Conservation (phyloP, 2,888 invertebrate species). For the Phengaris alcon region DNA sequence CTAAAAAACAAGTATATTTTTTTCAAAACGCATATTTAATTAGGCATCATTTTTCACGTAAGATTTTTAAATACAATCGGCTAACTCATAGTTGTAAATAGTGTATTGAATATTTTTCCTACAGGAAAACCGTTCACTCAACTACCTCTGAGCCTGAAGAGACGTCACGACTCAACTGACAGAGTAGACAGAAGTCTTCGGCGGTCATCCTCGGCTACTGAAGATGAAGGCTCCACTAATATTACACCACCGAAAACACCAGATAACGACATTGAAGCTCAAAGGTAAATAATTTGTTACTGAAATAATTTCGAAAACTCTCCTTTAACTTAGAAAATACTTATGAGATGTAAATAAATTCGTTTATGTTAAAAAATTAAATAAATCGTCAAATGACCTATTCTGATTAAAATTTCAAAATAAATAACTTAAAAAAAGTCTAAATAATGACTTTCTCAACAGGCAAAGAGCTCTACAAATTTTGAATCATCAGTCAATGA, state of each 20-base stretch:
- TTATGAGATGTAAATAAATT: too few species aligned
- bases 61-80: not conserved
- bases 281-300: slow-evolving; percentile 51
- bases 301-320: not conserved
- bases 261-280: slow-evolving; percentile 71
- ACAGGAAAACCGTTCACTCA: slow-evolving; percentile 72
- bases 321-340: too few species aligned
- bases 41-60: too few species aligned
- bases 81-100: not conserved
- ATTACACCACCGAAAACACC: slow-evolving; percentile 75
- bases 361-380: too few species aligned
- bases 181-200: slow-evolving; percentile 62
- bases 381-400: too few species aligned
- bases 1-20: slow-evolving; percentile 18
- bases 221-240: slow-evolving; percentile 72
- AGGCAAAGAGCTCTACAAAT: slow-evolving; percentile 74
- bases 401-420: too few species aligned
- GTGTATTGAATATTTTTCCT: not conserved
- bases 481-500: slow-evolving; percentile 71
- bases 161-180: slow-evolving; percentile 69
- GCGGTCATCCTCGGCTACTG: slow-evolving; percentile 73
- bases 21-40: not conserved
- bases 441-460: slow-evolving; percentile 31
- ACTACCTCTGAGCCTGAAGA: slow-evolving; percentile 64
- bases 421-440: too few species aligned